phyloP scores from a whole-genome alignment of 2,113 vertebrate genomes.

The Grammomys dolichurus region DNA sequence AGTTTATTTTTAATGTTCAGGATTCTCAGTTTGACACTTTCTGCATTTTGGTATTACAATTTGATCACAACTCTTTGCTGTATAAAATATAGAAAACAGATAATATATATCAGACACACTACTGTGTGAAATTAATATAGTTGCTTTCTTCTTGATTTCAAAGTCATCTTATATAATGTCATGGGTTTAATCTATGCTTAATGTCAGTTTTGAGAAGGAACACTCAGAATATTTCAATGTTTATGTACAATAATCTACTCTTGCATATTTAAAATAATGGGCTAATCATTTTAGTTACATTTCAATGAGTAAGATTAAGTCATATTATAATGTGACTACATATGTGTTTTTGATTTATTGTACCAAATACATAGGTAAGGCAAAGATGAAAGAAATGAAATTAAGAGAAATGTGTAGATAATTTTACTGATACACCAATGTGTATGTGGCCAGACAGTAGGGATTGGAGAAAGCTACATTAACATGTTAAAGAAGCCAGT shows the following conservation, averaged over 20 bases:
- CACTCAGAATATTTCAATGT: background rate
- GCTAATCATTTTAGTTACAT: background rate
- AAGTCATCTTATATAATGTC: background rate
- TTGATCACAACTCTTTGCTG: background rate
- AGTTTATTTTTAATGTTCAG: background rate
- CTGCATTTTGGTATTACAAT: background rate
- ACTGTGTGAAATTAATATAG: background rate
- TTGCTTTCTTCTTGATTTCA: background rate
- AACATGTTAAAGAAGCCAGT: background rate
- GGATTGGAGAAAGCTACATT: background rate
- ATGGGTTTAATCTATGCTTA: background rate
- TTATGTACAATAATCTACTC: background rate
- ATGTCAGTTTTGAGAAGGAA: background rate
- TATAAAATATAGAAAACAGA: background rate
- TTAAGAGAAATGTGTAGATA: background rate
- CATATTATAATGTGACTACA: background rate
- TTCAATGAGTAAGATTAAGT: background rate
- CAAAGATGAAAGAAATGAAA: background rate
- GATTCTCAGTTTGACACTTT: background rate
- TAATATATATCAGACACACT: background rate
- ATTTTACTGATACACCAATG: background rate
- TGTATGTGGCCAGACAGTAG: background rate
- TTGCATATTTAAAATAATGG: background rate
- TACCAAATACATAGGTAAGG: background rate
- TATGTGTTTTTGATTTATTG: background rate